Conservation (phyloP, 2,888 invertebrate species). For the Tenthredo notha region DNA sequence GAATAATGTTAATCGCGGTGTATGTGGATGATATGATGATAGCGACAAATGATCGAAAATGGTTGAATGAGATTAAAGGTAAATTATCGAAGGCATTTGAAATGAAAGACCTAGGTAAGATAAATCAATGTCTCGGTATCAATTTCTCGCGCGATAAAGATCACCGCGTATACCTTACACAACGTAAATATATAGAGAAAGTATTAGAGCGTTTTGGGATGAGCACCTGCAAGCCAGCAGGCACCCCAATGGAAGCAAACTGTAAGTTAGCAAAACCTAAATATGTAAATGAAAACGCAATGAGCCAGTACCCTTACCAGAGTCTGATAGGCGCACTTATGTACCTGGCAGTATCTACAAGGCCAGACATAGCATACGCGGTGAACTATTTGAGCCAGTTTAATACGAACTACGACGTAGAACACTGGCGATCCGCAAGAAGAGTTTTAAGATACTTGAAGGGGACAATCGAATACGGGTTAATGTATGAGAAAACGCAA, state of each 20-base stretch:
- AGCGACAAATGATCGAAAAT: neutral
- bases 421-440: conserved; percentile 59
- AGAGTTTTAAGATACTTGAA: conserved; percentile 58
- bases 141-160: neutral
- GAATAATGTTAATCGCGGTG: neutral
- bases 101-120: conserved; percentile 17
- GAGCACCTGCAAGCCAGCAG: conserved; percentile 37
- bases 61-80: neutral
- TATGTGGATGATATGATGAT: conserved; percentile 13
- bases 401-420: conserved; percentile 50
- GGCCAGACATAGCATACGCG: conserved; percentile 62
- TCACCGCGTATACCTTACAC: neutral
- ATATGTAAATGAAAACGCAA: neutral
- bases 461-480: conserved; percentile 54
- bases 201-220: conserved; percentile 5
- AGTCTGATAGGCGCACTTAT: conserved; percentile 53
- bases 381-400: conserved; percentile 56
- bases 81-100: neutral
- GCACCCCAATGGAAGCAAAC: conserved; percentile 50
- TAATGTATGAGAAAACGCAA: conserved; percentile 44
- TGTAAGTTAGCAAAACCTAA: conserved; percentile 50
- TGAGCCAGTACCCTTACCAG: conserved; percentile 26
- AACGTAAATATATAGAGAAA: neutral
- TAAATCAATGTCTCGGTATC: neutral
- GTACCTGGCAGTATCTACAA: conserved; percentile 57